Evolutionary conservation across 1,140 invertebrate species (phyloP).

Genomic region (Eumaeus atala): DNA sequence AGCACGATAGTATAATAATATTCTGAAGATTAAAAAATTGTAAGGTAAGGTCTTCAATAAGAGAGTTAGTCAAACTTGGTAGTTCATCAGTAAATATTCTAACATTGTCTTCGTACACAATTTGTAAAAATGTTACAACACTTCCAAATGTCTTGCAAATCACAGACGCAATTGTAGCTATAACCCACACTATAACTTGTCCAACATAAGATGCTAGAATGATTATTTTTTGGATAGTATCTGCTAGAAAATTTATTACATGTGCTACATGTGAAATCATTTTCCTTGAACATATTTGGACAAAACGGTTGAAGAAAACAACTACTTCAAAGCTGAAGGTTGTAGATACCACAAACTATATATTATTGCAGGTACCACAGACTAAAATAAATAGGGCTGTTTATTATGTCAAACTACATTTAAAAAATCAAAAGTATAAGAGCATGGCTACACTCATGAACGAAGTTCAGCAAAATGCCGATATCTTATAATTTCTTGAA

Average conservation of each 20-base stretch:
- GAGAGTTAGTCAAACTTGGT: slow-evolving; percentile 35
- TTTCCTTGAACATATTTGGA: slow-evolving; percentile 26
- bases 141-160: slow-evolving; percentile 30
- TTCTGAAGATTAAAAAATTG: slow-evolving; percentile 34
- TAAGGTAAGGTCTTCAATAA: slow-evolving; percentile 29
- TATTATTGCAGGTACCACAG: too few species aligned
- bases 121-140: slow-evolving; percentile 48
- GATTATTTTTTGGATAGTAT: slow-evolving; percentile 36
- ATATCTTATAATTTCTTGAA: too few species aligned
- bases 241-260: slow-evolving; percentile 43
- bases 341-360: too few species aligned
- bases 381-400: too few species aligned
- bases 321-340: too few species aligned
- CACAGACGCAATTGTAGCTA: slow-evolving; percentile 31
- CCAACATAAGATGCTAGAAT: slow-evolving; percentile 44
- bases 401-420: too few species aligned
- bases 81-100: slow-evolving; percentile 55
- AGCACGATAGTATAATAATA: slow-evolving; percentile 26
- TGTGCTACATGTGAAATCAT: slow-evolving; percentile 58
- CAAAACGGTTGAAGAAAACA: not conserved
- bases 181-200: slow-evolving; percentile 44
- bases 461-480: too few species aligned
- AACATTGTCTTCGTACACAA: slow-evolving; percentile 63
- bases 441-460: too few species aligned
- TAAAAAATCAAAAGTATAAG: too few species aligned